phyloP scores from a whole-genome alignment of 2,888 invertebrate genomes.

The Morpho helenor region DNA sequence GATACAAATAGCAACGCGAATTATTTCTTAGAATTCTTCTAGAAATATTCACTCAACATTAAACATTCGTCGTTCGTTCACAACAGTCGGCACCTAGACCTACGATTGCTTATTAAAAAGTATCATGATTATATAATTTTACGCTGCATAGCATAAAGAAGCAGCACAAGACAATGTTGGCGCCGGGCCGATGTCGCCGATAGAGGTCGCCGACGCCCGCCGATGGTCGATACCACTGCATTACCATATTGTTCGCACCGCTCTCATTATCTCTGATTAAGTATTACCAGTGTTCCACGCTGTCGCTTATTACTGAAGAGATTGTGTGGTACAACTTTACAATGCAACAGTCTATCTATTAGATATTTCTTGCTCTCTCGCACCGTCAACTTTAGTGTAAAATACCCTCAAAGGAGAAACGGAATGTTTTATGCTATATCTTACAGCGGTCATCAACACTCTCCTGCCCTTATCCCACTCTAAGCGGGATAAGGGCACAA shows the following conservation, averaged over 20 bases:
- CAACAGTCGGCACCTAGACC: not conserved
- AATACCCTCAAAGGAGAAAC: too few species aligned
- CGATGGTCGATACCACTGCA: constrained; percentile 53
- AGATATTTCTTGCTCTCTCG: too few species aligned
- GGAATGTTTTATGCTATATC: too few species aligned
- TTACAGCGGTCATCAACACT: too few species aligned
- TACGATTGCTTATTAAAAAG: constrained; percentile 4
- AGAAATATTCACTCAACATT: not conserved
- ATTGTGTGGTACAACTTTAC: constrained; percentile 10
- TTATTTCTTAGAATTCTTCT: too few species aligned
- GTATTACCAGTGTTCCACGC: constrained; percentile 38
- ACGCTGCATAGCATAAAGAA: constrained; percentile 19
- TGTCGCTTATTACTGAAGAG: constrained; percentile 12
- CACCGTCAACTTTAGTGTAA: too few species aligned
- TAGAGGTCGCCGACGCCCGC: constrained; percentile 54
- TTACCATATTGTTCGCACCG: constrained; percentile 65
- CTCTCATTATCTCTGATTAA: constrained; percentile 52
- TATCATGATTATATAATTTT: constrained; percentile 10
- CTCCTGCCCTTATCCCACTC: too few species aligned
- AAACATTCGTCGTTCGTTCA: not conserved
- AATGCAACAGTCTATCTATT: too few species aligned
- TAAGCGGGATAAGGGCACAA: too few species aligned
- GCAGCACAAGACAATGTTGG: constrained; percentile 34
- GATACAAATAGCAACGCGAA: too few species aligned
- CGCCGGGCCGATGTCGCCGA: constrained; percentile 60